Percentiles rank a stretch among this genome's conserved stretches.
phyloP scores from a whole-genome alignment of 1,140 invertebrate genomes.

The Diorhabda carinulata region DNA sequence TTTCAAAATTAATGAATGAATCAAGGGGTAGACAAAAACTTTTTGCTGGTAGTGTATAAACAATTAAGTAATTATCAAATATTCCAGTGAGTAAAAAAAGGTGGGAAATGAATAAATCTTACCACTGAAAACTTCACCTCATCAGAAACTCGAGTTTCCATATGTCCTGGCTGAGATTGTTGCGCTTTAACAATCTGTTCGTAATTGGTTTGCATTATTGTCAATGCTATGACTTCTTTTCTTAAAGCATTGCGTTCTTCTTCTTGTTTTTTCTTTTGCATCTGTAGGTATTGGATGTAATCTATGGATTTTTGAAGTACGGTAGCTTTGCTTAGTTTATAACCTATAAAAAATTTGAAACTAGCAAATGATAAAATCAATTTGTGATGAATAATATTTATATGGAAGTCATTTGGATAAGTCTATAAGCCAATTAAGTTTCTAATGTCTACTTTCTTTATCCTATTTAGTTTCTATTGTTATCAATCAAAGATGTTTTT shows the following conservation, averaged over 20 bases:
- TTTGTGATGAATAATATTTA: too few species aligned
- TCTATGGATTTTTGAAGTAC: slow-evolving; percentile 90
- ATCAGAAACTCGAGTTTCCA: slow-evolving; percentile 83
- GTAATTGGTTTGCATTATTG: slow-evolving; percentile 92
- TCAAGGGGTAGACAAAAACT: too few species aligned
- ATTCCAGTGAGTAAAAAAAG: too few species aligned
- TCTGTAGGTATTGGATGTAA: slow-evolving; percentile 84
- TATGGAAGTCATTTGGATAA: too few species aligned
- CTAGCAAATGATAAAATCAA: too few species aligned
- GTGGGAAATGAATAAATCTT: slow-evolving; percentile 40
- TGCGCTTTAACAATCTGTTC: slow-evolving; percentile 95
- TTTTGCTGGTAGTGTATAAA: too few species aligned
- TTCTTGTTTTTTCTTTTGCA: slow-evolving; percentile 91
- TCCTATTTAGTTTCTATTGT: too few species aligned
- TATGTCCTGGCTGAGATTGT: slow-evolving; percentile 84
- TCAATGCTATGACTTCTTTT: slow-evolving; percentile 90
- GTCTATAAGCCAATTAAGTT: too few species aligned
- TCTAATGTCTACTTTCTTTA: too few species aligned
- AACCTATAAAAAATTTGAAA: slow-evolving; percentile 50
- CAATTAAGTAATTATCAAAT: too few species aligned
- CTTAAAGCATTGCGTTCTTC: slow-evolving; percentile 86
- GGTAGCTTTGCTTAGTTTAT: slow-evolving; percentile 95
- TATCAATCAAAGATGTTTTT: too few species aligned
- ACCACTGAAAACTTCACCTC: slow-evolving; percentile 96
- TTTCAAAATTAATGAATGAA: too few species aligned